Conservation (phyloP, 2,113 vertebrate species). For the Microtus montanus region DNA sequence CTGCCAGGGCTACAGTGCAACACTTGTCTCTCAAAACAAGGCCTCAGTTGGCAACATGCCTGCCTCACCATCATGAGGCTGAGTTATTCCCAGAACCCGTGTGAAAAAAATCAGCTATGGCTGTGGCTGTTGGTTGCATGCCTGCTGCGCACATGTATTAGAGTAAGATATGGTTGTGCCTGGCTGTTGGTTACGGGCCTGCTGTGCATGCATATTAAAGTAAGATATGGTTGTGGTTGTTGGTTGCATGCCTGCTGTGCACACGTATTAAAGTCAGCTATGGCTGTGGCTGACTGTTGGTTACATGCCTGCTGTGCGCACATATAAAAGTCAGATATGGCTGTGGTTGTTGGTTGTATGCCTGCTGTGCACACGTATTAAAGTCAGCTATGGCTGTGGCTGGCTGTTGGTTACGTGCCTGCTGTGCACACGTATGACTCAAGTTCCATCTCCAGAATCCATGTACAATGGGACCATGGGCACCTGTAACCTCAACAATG, state of each 20-base stretch:
- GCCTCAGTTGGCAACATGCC: too few species aligned
- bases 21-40: not conserved
- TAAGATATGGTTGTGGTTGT: too few species aligned
- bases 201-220: fast-evolving
- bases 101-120: not conserved
- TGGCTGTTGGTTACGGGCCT: not conserved
- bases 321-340: too few species aligned
- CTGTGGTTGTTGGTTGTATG: not conserved
- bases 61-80: not conserved
- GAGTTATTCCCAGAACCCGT: not conserved
- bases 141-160: not conserved
- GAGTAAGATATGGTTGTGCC: not conserved
- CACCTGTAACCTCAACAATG: not conserved
- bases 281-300: not conserved
- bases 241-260: not conserved
- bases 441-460: not conserved
- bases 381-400: too few species aligned
- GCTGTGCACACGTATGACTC: not conserved
- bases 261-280: too few species aligned
- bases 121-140: not conserved
- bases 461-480: not conserved
- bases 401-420: not conserved
- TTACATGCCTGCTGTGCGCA: too few species aligned
- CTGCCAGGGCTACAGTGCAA: not conserved
- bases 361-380: not conserved